Evolutionary conservation across 2,888 invertebrate species (phyloP), one percentile per base, ranked within the genome.

Genomic region (Leucania comma): DNA sequence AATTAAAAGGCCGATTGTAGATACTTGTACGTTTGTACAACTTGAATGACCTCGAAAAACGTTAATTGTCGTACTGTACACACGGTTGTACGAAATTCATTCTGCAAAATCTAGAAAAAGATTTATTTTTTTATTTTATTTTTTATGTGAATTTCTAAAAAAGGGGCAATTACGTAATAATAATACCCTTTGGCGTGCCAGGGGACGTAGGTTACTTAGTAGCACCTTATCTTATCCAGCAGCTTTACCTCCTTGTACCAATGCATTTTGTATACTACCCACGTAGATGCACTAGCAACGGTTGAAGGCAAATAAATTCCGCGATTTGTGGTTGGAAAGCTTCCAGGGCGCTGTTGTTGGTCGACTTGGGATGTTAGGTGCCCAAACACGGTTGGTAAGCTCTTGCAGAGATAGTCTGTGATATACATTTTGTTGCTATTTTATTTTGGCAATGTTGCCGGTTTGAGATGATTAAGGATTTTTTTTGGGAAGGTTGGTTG

Each of bases 271-370:
- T 93, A 94, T 86, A 90, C 94, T 75, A 82, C 58, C 88, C 95
- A 94, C 94, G 95, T 95, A 93, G 90, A 92, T 93, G 91, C 92
- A 92, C 91, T 92, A 91, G 92, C 90, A 87, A 89, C 89, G 90
- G 90, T 86, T 92, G 93, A 93, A 92, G 93, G 93, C 93, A 92
- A 95, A 95, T 95, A 95, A 94, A 95, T 95, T 94, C 88, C 89
- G 86, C 93, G 94, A 93, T 94, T 94, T 94, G 94, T 91, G 94
- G 94, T 94, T 95, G 95, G 95, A 95, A 92, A 84, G 90, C 88
- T 93, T 95, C 95, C 95, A 95, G 93, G 85, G 85, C 87, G 85
- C 82, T 93, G 93, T 93, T 91, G 90, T 89, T 87, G 90, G 90
- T 84, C 82, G 87, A 86, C 86, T 86, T 87, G 84, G 85, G 86